Evolutionary conservation across 2,888 invertebrate genomes (phyloP).

Genomic region (Campaea margaritaria): DNA sequence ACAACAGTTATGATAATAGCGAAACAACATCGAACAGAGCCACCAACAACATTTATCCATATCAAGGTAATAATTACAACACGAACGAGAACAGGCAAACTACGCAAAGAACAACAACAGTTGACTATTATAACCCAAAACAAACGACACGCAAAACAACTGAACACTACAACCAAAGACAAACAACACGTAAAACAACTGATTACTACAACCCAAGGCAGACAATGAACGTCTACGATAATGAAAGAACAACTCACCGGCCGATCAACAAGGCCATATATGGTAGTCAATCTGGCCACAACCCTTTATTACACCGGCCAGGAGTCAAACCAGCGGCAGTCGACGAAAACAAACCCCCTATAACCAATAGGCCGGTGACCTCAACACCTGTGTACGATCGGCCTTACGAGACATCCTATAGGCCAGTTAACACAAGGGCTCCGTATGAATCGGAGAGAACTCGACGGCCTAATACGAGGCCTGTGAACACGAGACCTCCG

Average conservation of each 20-base stretch:
- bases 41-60: background rate
- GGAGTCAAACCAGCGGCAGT: conserved; percentile 65
- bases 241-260: conserved; percentile 17
- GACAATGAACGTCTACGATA: conserved; percentile 13
- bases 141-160: conserved; percentile 6
- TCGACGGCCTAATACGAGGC: conserved; percentile 2
- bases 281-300: conserved; percentile 27
- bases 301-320: conserved; percentile 55
- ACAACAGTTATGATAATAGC: conserved; percentile 1
- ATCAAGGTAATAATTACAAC: conserved; percentile 8
- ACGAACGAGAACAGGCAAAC: conserved; percentile 19
- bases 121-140: background rate
- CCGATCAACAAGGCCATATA: conserved; percentile 21
- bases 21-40: conserved; percentile 9
- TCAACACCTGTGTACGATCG: conserved; percentile 34
- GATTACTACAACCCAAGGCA: conserved; percentile 11
- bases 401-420: conserved; percentile 38
- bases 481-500: conserved; percentile 25
- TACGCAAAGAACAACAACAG: conserved; percentile 17
- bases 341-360: conserved; percentile 61
- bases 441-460: conserved; percentile 1
- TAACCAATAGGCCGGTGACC: conserved; percentile 65
- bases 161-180: conserved; percentile 8
- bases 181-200: conserved; percentile 2
- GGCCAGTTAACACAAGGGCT: conserved; percentile 18